Conservation (phyloP, 2,888 invertebrate species). For the Machimus atricapillus region DNA sequence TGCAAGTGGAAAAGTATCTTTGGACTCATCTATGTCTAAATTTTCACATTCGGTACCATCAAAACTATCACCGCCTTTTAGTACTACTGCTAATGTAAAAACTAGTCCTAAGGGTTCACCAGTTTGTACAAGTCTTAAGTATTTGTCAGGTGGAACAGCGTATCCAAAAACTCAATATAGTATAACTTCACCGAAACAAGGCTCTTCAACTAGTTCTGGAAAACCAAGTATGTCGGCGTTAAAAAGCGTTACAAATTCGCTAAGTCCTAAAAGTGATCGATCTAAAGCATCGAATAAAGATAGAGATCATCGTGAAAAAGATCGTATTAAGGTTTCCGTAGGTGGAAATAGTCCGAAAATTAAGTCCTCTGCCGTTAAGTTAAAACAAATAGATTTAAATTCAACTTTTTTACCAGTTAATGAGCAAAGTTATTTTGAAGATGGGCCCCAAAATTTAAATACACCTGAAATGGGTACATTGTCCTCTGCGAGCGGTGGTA, state of each 20-base stretch:
- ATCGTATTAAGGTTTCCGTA: constrained; percentile 22
- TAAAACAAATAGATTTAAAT: constrained; percentile 72
- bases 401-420: constrained; percentile 54
- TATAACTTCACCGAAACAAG: constrained; percentile 81
- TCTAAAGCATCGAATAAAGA: neutral
- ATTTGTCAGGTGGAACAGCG: constrained; percentile 70
- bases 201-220: constrained; percentile 71
- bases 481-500: neutral
- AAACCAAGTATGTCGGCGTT: constrained; percentile 89
- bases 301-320: neutral
- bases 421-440: neutral
- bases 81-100: constrained; percentile 63
- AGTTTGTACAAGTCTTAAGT: constrained; percentile 77
- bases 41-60: constrained; percentile 73
- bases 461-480: neutral
- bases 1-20: constrained; percentile 72
- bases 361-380: constrained; percentile 71
- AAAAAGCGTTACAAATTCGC: constrained; percentile 78
- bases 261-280: constrained; percentile 67
- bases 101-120: constrained; percentile 80
- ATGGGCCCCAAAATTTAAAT: neutral
- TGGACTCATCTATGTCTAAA: constrained; percentile 72
- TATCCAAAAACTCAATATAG: constrained; percentile 79
- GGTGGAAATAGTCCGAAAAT: constrained; percentile 69
- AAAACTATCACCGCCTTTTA: constrained; percentile 69